Evolutionary conservation across 2,113 vertebrate genomes (phyloP).

Genomic region (Ramphastos sulfuratus): DNA sequence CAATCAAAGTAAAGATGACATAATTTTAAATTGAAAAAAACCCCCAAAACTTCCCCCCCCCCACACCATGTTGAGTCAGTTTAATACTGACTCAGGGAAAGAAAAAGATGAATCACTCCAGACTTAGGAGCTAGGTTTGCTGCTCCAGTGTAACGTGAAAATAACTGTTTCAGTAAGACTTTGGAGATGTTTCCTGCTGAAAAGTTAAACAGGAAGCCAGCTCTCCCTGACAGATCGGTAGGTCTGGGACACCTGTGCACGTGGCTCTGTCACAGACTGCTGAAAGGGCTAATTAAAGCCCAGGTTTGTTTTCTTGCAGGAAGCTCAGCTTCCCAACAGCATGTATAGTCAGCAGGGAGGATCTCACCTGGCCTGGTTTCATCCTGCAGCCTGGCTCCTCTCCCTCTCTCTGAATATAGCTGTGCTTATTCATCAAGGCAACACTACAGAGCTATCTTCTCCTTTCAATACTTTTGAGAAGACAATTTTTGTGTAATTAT

Average conservation of each 20-base stretch:
- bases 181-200: background rate
- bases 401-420: background rate
- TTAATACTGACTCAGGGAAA: background rate
- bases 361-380: background rate
- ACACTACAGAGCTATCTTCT: background rate
- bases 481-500: background rate
- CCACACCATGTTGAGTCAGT: background rate
- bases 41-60: background rate
- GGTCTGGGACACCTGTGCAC: background rate
- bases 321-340: background rate
- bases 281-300: background rate
- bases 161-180: background rate
- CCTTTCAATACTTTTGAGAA: background rate
- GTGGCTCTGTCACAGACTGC: background rate
- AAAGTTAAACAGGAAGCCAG: background rate
- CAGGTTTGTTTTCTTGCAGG: background rate
- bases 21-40: conserved; percentile 12
- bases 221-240: background rate
- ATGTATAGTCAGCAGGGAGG: background rate
- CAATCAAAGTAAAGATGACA: background rate
- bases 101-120: background rate
- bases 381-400: background rate
- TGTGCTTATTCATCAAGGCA: background rate
- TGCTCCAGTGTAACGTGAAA: background rate
- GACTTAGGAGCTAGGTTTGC: background rate